Evolutionary conservation across 1,140 invertebrate species (phyloP), one percentile per base, ranked within the genome.

Genomic region (Aphaenogaster floridana): DNA sequence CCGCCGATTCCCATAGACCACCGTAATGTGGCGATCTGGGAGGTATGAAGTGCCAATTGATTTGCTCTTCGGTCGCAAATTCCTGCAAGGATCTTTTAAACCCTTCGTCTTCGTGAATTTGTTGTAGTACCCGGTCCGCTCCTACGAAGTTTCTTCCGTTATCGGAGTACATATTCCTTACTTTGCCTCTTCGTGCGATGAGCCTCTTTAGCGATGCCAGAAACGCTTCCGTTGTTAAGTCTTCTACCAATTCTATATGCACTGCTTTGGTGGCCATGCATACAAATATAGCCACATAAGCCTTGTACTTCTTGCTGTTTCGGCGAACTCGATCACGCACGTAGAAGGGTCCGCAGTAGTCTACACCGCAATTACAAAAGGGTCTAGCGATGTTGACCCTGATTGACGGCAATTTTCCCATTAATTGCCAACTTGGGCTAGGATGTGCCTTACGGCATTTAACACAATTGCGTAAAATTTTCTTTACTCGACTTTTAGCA

Each of bases 121-220:
- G 48, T 9, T 74, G 48, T 9, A 86, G 13, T 17, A 57, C 50
- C 4, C 64, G 39, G 2, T 86, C 57, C 0, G 83, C 66, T 0
- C 76, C 76, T 0, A 71, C 66, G 36, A 80, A 86, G 1, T 77
- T 77, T 2, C 34, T 68, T 1, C 39, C 72, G 2, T 86, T 86
- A 5, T 86, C 64, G 0, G 50, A 78, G 7, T 59, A 50, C 0
- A 69, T 0, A 3, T 28, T 36, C 0, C 0, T 7, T 8, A 36
- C 13, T 1, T 45, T 59, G 1, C 68, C 76, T 45, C 36, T 39
- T 2, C 68, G 17, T 1, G 76, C 9, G 0, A 83, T 66, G 4
- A 87, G 68, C 0, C 86, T n/a, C n/a, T 50, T 36, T 0, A 83
- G 15, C 0, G 71, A 52, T 0, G 59, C 36, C 2, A 61, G 42